Evolutionary conservation across 2,797 vertebrate species (phyloP).

Genomic region (Crenuchus spilurus): DNA sequence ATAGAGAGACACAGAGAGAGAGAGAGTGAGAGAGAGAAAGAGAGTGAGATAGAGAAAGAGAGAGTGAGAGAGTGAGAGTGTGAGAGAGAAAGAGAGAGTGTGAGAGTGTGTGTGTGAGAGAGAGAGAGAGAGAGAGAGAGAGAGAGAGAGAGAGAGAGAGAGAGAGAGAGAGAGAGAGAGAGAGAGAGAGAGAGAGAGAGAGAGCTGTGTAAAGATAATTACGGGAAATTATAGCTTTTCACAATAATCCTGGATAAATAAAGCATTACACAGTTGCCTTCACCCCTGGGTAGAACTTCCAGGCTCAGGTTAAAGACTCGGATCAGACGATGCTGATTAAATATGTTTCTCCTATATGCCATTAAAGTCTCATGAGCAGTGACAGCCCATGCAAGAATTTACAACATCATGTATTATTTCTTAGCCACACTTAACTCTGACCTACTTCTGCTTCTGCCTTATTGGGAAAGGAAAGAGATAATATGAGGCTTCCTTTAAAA

Average conservation of each 20-base stretch:
- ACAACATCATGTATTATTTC: conserved; percentile 51
- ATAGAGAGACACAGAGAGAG: too few species aligned
- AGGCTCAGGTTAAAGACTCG: not conserved
- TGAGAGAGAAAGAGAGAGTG: too few species aligned
- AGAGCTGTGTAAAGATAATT: not conserved
- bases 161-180: too few species aligned
- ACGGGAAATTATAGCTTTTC: not conserved
- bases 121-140: too few species aligned
- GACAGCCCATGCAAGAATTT: conserved; percentile 39
- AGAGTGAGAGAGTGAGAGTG: too few species aligned
- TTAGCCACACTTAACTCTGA: conserved; percentile 44
- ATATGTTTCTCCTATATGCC: conserved; percentile 10
- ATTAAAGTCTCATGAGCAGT: conserved; percentile 33
- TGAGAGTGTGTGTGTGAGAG: too few species aligned
- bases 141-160: too few species aligned
- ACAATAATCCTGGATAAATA: not conserved
- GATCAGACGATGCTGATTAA: conserved; percentile 9
- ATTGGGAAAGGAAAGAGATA: conserved; percentile 17
- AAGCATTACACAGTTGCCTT: not conserved
- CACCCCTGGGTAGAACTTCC: not conserved
- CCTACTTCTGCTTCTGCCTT: conserved; percentile 45
- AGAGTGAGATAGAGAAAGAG: too few species aligned
- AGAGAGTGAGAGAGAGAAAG: too few species aligned
- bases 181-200: too few species aligned
- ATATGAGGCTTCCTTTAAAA: not conserved